A percentile compares a stretch with the other conserved stretches of the same genome.
These are phyloP conservation scores for Intellagama lesueurii DNA, from an alignment of 2,797 vertebrate species.

Conservation along the genomic window DNA sequence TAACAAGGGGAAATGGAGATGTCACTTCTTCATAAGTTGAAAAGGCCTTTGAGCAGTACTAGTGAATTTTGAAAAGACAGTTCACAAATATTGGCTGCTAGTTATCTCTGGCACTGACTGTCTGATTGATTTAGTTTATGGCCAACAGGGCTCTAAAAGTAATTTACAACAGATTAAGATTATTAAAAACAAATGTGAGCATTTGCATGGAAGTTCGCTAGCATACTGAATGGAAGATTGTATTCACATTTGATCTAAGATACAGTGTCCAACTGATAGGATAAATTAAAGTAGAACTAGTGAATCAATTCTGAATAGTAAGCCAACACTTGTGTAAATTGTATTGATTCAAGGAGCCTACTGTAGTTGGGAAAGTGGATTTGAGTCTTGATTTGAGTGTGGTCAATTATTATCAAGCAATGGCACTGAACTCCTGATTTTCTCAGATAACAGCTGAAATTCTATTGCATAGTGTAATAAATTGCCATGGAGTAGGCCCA, in stretches of 20 bases:
- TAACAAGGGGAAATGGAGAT: conserved; percentile 59
- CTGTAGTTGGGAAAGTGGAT: too few species aligned
- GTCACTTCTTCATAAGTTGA: not conserved
- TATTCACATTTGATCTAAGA: not conserved
- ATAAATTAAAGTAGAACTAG: too few species aligned
- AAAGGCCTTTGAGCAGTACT: conserved; percentile 24
- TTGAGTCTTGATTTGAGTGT: not conserved
- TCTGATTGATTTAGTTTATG: too few species aligned
- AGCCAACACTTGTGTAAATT: too few species aligned
- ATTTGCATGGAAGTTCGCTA: not conserved
- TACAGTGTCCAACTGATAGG: not conserved
- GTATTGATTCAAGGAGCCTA: too few species aligned
- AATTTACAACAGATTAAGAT: too few species aligned
- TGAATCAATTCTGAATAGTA: too few species aligned
- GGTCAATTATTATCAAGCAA: not conserved
- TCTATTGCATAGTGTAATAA: too few species aligned
- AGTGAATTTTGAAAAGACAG: conserved; percentile 16
- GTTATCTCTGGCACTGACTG: conserved; percentile 16
- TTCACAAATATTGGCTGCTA: conserved; percentile 31
- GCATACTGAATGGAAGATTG: not conserved
- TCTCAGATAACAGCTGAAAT: not conserved
- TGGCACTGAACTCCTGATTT: not conserved
- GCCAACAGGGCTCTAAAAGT: too few species aligned
- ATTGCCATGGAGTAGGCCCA: too few species aligned
- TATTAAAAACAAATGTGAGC: too few species aligned